Evolutionary conservation across 2,888 invertebrate species (phyloP).

Genomic region (Opisthograptis luteolata): DNA sequence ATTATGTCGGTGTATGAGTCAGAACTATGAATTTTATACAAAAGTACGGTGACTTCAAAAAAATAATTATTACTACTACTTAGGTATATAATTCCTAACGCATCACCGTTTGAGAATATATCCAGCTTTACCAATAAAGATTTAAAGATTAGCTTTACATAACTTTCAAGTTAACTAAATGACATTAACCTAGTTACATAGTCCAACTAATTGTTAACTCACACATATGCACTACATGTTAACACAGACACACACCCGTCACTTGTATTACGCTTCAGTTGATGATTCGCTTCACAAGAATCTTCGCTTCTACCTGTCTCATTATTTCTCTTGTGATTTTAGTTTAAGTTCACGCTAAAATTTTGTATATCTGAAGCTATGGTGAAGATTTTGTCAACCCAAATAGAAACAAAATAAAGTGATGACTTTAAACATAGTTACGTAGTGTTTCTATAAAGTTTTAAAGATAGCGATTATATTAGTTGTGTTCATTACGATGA

Average conservation of each 20-base stretch:
- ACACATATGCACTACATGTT: slow-evolving; percentile 44
- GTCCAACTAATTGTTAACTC: slow-evolving; percentile 63
- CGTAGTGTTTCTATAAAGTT: no score
- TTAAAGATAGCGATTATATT: no score
- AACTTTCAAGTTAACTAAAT: slow-evolving; percentile 4
- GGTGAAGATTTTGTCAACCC: background rate
- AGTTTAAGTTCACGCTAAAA: background rate
- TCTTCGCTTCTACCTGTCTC: slow-evolving; percentile 44
- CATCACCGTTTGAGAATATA: no score
- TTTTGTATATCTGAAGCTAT: background rate
- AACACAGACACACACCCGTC: slow-evolving; percentile 29
- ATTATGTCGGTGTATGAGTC: no score
- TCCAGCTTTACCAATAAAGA: no score
- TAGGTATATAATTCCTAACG: no score
- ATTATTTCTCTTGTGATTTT: slow-evolving; percentile 5
- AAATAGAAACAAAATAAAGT: background rate
- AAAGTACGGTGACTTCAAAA: no score
- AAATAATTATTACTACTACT: no score
- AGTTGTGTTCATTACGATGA: slow-evolving; percentile 53
- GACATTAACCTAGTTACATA: slow-evolving; percentile 52
- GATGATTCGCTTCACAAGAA: slow-evolving; percentile 48
- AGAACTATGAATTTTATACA: no score
- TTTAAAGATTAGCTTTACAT: background rate
- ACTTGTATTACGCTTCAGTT: slow-evolving; percentile 52
- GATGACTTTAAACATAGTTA: no score